Evolutionary conservation across 2,888 invertebrate genomes (phyloP), one percentile per base, ranked within the genome.

Genomic region (Cryptocheilus praepositus): DNA sequence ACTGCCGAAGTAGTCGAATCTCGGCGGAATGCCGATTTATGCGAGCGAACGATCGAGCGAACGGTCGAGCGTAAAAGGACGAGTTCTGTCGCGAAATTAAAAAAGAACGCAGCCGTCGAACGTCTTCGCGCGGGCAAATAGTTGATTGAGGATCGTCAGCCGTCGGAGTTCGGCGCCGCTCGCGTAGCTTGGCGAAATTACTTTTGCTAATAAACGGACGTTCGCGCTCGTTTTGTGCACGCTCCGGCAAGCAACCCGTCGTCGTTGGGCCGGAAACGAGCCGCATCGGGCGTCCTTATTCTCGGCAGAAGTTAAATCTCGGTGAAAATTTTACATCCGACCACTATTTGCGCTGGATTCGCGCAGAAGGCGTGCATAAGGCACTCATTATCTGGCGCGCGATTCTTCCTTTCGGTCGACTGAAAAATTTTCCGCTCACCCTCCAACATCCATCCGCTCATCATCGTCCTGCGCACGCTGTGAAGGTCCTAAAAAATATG

Each of bases 321-420:
- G 46, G 49, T 43, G 60, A 70, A 68, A 73, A 65, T 62, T 67
- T 74, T 64, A 64, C 70, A 64, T 66, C 63, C 64, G 56, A 53
- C 56, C 62, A 61, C 56, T 51, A 16, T 19, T 52, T 62, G 18
- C 66, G 28, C 44, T 25, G 51, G 11, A 21, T 45, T 56, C 62
- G 18, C n/a, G 18, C 16, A 15, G 15, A 3, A 16, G 15, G 45
- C 15, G 45, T 8, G 7, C n/a, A 49, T 16, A 18, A 49, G 16
- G 49, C n/a, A 16, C 5, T 2, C 49, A 49, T 49, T 49, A 49
- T 16, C 49, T 11, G 19, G 51, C 56, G 64, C 52, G 49, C 64
- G 73, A 75, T 25, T 25, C 73, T 67, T 67, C 58, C 62, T 65
- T 59, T 76, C 71, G 68, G 64, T 70, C 67, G 71, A 67, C 66